phyloP scores from a whole-genome alignment of 2,797 vertebrate genomes.

The Threskiornis aethiopicus region DNA sequence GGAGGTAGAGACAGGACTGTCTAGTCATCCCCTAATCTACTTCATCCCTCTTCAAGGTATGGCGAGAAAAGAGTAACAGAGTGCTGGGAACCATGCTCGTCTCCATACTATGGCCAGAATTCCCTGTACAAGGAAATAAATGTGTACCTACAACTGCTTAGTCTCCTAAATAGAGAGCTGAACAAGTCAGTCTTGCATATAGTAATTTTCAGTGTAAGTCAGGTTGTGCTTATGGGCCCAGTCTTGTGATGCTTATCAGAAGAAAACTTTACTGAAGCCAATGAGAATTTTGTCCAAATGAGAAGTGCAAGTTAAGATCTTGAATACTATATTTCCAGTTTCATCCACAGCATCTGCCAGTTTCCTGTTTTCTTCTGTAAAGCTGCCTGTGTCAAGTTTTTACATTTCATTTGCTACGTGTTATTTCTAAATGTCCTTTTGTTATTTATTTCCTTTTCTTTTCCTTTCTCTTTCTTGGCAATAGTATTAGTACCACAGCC shows the following conservation, averaged over 20 bases:
- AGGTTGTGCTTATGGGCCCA: background rate
- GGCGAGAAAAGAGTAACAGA: background rate
- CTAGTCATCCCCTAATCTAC: background rate
- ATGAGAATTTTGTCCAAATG: background rate
- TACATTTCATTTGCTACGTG: background rate
- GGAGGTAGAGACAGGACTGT: background rate
- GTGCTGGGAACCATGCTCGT: background rate
- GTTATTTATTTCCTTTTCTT: background rate
- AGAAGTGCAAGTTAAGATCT: background rate
- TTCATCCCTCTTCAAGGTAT: background rate
- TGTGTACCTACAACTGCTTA: background rate
- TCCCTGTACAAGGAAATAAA: background rate
- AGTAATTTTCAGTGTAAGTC: background rate
- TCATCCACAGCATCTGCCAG: background rate
- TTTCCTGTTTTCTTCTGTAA: slow-evolving; percentile 5
- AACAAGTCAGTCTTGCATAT: background rate
- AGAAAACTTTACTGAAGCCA: background rate
- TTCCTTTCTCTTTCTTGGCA: background rate
- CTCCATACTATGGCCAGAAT: background rate
- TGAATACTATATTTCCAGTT: background rate
- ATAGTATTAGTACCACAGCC: background rate
- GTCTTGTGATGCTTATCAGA: background rate
- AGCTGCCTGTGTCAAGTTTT: background rate
- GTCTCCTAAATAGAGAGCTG: background rate
- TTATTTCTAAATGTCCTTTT: background rate